phyloP scores from a whole-genome alignment of 2,797 vertebrate genomes.

The Scarus forsteni region DNA sequence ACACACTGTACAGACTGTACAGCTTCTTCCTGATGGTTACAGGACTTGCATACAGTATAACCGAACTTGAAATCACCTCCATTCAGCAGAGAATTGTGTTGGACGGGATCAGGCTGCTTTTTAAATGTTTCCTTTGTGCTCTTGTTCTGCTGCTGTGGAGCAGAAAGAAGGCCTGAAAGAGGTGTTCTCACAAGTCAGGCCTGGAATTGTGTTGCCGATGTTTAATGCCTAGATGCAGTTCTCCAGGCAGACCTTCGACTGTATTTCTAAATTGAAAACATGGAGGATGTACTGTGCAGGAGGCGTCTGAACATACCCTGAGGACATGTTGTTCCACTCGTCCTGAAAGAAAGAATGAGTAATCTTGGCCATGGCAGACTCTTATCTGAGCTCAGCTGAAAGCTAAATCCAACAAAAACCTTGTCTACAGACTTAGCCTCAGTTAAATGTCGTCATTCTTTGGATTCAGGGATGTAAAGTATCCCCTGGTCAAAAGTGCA shows the following conservation, averaged over 20 bases:
- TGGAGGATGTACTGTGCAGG: neutral
- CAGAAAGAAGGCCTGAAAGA: slow-evolving; percentile 23
- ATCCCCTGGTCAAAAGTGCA: slow-evolving; percentile 34
- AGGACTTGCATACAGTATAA: slow-evolving; percentile 54
- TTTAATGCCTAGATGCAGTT: slow-evolving; percentile 43
- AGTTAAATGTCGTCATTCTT: slow-evolving; percentile 2
- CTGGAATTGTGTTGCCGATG: slow-evolving; percentile 20
- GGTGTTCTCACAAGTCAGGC: slow-evolving; percentile 33
- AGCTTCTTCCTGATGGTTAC: slow-evolving; percentile 52
- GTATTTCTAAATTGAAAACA: slow-evolving; percentile 25
- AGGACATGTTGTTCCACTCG: slow-evolving; percentile 65
- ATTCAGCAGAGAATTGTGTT: slow-evolving; percentile 25
- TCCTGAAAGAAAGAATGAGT: slow-evolving; percentile 44
- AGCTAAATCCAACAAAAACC: slow-evolving; percentile 61
- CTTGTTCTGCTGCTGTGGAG: slow-evolving; percentile 26
- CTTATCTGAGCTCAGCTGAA: slow-evolving; percentile 59
- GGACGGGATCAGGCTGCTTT: slow-evolving; percentile 1
- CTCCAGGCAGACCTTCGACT: slow-evolving; percentile 33
- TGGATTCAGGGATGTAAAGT: slow-evolving; percentile 34
- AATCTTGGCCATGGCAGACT: slow-evolving; percentile 61
- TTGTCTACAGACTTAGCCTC: slow-evolving; percentile 55
- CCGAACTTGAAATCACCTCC: slow-evolving; percentile 38
- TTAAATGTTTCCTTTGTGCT: slow-evolving; percentile 5
- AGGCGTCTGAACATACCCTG: slow-evolving; percentile 45
- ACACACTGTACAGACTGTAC: slow-evolving; percentile 67